Percentiles rank a stretch among this genome's conserved stretches.
Evolutionary conservation across 1,140 invertebrate genomes (phyloP).

Genomic region (Halesus radiatus): DNA sequence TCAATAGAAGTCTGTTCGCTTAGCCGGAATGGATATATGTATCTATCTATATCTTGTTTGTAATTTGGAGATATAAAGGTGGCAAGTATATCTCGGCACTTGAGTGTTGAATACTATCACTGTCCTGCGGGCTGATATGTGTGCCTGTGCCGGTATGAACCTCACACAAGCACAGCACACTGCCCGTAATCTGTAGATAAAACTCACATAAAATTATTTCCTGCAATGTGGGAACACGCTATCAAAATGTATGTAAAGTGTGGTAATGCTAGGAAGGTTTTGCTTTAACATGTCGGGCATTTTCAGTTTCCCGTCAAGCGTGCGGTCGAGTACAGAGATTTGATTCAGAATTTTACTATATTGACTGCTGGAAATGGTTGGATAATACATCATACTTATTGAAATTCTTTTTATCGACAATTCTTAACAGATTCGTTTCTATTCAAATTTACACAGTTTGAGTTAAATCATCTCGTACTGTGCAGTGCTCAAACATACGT

Average conservation of each 20-base stretch:
- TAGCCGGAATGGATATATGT: not conserved
- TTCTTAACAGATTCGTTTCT: no score
- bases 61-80: constrained; percentile 23
- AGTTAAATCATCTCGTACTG: no score
- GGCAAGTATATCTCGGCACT: constrained; percentile 16
- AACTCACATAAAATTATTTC: constrained; percentile 20
- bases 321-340: not conserved
- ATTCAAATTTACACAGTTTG: no score
- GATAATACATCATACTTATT: not conserved
- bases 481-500: constrained; percentile 48
- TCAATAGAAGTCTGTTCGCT: no score
- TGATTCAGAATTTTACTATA: not conserved
- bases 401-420: no score
- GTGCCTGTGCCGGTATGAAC: not conserved
- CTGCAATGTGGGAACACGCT: constrained; percentile 11
- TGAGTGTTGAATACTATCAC: constrained; percentile 30
- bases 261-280: constrained; percentile 55
- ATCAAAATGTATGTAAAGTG: constrained; percentile 48
- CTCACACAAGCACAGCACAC: not conserved
- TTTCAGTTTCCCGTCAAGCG: constrained; percentile 24
- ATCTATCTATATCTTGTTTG: not conserved
- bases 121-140: constrained; percentile 7
- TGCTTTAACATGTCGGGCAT: constrained; percentile 52
- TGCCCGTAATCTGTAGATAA: constrained; percentile 37
- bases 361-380: not conserved